Evolutionary conservation across 2,113 vertebrate genomes (phyloP), one percentile per base, ranked within the genome.

Genomic region (Callionymus lyra): DNA sequence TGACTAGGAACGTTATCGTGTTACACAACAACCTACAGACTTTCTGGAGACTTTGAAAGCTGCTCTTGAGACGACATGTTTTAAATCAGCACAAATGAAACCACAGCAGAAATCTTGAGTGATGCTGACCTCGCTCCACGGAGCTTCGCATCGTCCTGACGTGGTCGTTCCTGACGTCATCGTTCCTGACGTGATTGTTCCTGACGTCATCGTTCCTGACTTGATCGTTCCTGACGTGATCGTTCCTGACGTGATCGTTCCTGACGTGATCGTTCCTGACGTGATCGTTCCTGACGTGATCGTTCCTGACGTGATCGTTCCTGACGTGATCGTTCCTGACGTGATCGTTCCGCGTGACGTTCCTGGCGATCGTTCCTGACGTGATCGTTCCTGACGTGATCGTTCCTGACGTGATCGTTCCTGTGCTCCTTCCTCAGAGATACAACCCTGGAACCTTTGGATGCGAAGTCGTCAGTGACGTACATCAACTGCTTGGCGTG

Each of bases 391-490:
- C 67, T 31, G 65, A 68, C 13, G 64, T 71, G 40, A 54, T 53
- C 39, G 51, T n/a, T n/a, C n/a, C n/a, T 59, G 9, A 52, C 65
- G 50, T 77, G 77, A 16, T 77, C 74, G 49, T 71, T 84, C 47
- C 85, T 73, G 17, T 89, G 88, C 13, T 9, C 6, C 51, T 87
- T 92, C 49, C 55, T 82, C 0, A 81, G 1, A 6, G 81, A 46
- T 1, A 56, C 58, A 2, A 86, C 44, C 12, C 61, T 59, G 10
- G 87, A 72, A 36, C 83, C 80, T n/a, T 55, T 69, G 1, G 87
- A 95, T 16, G 79, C 66, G 42, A 90, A 96, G 51, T 73, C 74
- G 4, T 88, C 85, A 61, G 93, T 84, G 33, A 72, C 81, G 41
- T 88, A 86, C 31, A 49, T 40, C 50, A 88, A 68, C 74, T 94